These are phyloP conservation scores for Gymnobelideus leadbeateri DNA, from an alignment of 2,113 vertebrate species.

Conservation along the genomic window DNA sequence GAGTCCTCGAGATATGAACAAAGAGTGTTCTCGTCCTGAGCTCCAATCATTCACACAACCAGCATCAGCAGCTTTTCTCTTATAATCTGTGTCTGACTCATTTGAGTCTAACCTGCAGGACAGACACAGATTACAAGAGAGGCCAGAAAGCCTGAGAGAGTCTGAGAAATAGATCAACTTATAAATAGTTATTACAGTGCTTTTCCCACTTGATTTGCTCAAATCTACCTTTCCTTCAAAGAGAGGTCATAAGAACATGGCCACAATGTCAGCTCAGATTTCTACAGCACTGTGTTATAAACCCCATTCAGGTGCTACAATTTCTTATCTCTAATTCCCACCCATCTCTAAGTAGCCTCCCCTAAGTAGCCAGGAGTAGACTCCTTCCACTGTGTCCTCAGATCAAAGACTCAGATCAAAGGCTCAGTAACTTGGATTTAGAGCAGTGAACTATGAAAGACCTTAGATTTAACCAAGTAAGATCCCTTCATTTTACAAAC, in stretches of 20 bases:
- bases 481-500: neutral
- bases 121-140: conserved; percentile 1
- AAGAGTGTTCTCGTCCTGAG: fast-evolving
- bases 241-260: neutral
- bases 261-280: neutral
- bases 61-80: conserved; percentile 51
- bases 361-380: neutral
- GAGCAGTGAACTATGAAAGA: neutral
- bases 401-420: neutral
- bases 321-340: neutral
- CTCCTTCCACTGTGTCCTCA: neutral
- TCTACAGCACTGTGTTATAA: neutral
- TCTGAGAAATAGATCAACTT: neutral
- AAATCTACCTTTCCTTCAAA: neutral
- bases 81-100: no score
- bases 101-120: no score
- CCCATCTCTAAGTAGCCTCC: neutral
- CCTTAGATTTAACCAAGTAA: neutral
- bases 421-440: neutral
- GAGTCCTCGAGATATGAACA: conserved; percentile 35
- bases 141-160: neutral
- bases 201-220: neutral
- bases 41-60: conserved; percentile 41
- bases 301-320: neutral
- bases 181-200: neutral